These are phyloP conservation scores for Catharus minimus DNA, from an alignment of 2,113 vertebrate species.

Conservation along the genomic window DNA sequence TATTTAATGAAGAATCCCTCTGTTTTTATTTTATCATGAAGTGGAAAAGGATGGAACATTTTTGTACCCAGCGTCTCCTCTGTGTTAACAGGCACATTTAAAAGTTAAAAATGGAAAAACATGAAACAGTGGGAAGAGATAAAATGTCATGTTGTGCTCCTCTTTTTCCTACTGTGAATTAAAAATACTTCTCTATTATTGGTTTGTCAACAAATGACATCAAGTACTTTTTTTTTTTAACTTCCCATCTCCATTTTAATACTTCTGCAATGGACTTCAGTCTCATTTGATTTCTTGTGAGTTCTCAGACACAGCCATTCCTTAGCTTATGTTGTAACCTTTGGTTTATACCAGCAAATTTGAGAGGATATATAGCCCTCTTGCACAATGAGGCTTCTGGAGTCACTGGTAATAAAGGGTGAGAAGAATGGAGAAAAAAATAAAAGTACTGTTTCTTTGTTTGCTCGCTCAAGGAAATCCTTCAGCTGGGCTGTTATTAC, in stretches of 20 bases:
- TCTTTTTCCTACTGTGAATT: neutral
- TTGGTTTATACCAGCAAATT: conserved; percentile 24
- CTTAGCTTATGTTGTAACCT: conserved; percentile 14
- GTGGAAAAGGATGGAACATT: neutral
- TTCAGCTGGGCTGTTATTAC: conserved; percentile 39
- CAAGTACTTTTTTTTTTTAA: neutral
- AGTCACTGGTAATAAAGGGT: conserved; percentile 10
- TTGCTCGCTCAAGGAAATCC: conserved; percentile 51
- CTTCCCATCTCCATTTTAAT: neutral
- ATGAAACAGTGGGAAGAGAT: neutral
- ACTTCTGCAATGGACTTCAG: neutral
- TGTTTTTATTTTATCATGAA: neutral
- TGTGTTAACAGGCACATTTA: neutral
- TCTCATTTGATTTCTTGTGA: neutral
- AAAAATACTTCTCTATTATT: neutral
- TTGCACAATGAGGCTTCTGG: conserved; percentile 23
- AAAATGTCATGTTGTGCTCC: neutral
- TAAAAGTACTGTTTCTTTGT: conserved; percentile 32
- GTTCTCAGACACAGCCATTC: neutral
- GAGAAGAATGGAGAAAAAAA: conserved; percentile 34
- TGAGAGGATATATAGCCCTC: conserved; percentile 7
- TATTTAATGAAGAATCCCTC: neutral
- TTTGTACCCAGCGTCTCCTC: neutral
- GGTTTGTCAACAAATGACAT: neutral
- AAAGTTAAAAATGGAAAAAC: neutral